Evolutionary conservation across 1,140 invertebrate species (phyloP).

Genomic region (Popillia japonica): DNA sequence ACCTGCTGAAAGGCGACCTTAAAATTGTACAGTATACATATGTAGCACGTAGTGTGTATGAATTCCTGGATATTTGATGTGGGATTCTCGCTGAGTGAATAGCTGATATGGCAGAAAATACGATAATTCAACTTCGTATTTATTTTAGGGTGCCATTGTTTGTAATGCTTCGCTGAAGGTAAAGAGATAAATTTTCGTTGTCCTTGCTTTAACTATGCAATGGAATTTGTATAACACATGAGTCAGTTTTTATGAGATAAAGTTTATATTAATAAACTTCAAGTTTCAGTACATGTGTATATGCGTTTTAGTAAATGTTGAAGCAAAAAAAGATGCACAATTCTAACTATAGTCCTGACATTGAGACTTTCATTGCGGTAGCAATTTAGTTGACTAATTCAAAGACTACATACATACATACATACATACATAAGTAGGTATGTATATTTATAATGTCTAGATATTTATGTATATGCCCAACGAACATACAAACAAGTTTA

Average conservation of each 20-base stretch:
- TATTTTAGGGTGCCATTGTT: slow-evolving; percentile 1
- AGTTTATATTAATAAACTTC: too few species aligned
- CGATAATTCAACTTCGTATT: slow-evolving; percentile 12
- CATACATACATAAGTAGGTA: too few species aligned
- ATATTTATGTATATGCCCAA: not conserved
- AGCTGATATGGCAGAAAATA: not conserved
- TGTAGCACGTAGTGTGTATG: not conserved
- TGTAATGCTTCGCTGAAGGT: not conserved
- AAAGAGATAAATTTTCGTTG: not conserved
- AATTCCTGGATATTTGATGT: not conserved
- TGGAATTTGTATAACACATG: not conserved
- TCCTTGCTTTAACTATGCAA: not conserved
- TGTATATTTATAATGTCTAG: too few species aligned
- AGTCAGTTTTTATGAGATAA: too few species aligned
- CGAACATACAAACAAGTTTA: too few species aligned
- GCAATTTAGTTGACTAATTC: not conserved
- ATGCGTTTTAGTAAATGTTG: too few species aligned
- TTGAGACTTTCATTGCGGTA: too few species aligned
- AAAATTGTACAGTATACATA: not conserved
- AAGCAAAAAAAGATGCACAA: too few species aligned
- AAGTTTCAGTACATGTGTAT: too few species aligned
- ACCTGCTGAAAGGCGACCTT: slow-evolving; percentile 5
- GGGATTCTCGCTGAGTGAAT: not conserved
- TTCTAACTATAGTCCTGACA: too few species aligned
- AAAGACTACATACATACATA: not conserved